These are phyloP conservation scores for Amblyopsis hoosieri DNA, from an alignment of 2,797 vertebrate genomes.

Conservation along the genomic window DNA sequence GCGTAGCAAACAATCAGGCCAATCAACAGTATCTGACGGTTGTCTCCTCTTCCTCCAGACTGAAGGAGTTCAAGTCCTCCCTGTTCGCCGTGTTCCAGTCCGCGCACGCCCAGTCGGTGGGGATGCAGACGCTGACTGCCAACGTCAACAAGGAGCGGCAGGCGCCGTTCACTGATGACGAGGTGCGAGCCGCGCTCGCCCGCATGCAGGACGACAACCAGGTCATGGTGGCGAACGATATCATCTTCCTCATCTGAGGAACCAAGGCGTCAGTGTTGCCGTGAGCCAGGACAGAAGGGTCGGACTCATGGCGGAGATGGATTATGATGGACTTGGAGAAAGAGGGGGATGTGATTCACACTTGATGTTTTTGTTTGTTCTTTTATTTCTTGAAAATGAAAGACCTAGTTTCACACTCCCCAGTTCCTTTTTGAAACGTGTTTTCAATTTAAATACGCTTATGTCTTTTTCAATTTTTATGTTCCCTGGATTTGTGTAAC, in stretches of 20 bases:
- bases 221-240: constrained; percentile 95
- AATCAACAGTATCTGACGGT: no score
- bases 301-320: not conserved
- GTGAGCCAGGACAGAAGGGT: not conserved
- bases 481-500: no score
- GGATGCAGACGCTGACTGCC: constrained; percentile 80
- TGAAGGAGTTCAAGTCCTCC: constrained; percentile 91
- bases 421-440: no score
- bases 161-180: constrained; percentile 74
- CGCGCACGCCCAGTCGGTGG: constrained; percentile 89
- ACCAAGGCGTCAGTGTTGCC: not conserved
- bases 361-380: no score
- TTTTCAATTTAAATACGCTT: no score
- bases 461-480: no score
- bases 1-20: no score
- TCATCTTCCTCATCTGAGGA: constrained; percentile 92
- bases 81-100: constrained; percentile 88
- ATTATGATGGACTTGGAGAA: constrained; percentile 19
- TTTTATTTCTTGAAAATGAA: no score
- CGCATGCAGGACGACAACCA: constrained; percentile 97
- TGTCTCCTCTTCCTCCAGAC: constrained; percentile 63
- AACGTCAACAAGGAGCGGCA: constrained; percentile 81
- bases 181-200: constrained; percentile 83
- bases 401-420: no score
- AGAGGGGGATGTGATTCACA: not conserved